phyloP scores from a whole-genome alignment of 1,140 invertebrate species.

The Hyphantria cunea region DNA sequence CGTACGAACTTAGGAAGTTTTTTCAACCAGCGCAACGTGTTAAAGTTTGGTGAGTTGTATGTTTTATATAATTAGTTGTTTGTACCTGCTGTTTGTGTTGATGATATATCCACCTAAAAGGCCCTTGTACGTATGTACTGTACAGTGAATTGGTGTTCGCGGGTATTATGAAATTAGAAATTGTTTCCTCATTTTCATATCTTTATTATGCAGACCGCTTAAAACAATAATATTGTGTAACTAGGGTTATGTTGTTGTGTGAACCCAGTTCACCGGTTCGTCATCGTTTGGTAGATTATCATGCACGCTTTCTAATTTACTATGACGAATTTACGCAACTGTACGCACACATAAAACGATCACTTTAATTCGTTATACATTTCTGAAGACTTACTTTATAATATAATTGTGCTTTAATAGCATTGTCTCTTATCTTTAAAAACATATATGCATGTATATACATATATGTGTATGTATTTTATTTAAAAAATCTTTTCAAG shows the following conservation, averaged over 20 bases:
- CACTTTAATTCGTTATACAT: conserved; percentile 34
- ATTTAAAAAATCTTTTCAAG: too few relatives aligned
- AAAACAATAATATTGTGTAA: conserved; percentile 21
- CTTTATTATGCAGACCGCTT: conserved; percentile 6
- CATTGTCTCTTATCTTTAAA: background rate
- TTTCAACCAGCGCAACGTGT: background rate
- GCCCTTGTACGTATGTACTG: too few relatives aligned
- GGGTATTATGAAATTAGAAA: too few relatives aligned
- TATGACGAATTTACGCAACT: conserved; percentile 59
- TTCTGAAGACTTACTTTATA: conserved; percentile 10
- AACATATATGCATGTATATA: too few relatives aligned
- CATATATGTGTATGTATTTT: too few relatives aligned
- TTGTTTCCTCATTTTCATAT: too few relatives aligned
- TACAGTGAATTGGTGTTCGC: too few relatives aligned
- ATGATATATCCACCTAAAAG: too few relatives aligned
- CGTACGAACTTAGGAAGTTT: background rate
- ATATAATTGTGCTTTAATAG: background rate
- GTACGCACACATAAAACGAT: conserved; percentile 35
- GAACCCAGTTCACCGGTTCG: conserved; percentile 16
- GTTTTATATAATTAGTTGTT: conserved; percentile 12
- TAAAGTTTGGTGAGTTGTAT: conserved; percentile 11
- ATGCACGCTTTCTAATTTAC: conserved; percentile 70
- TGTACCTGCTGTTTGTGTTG: too few relatives aligned
- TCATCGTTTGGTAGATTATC: conserved; percentile 36
- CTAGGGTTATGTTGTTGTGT: conserved; percentile 6